Base-by-base conservation (phyloP, 1,140 invertebrate genomes). In the Drosophila arizonae region DNA sequence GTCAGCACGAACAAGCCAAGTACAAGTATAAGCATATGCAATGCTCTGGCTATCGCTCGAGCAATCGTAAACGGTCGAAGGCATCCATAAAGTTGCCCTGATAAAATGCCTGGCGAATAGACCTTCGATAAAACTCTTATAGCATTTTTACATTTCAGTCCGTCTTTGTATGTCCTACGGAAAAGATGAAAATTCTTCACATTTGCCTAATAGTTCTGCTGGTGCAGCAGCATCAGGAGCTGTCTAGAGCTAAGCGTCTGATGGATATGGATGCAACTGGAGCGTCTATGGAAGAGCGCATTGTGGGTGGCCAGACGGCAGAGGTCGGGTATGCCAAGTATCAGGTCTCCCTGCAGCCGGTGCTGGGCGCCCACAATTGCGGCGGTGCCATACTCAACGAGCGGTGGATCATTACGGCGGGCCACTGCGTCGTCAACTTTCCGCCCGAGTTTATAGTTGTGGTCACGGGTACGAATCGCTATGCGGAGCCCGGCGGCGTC, bases 341-440 rank as follows among this genome's bases (percentile, higher is more conserved):
- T 69, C 91, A 92, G 61, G 87, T 92, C 0, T 93, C 92, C 3
- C 39, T 92, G 36, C 87, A 91, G 6, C 57, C 50, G 13, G 0
- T 33, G 0, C 6, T 72, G 13, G 76, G 76, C 0, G 10, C 15
- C 43, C 92, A 93, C 63, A 86, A 86, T 24, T 93, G 92, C 33
- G 92, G 92, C 4, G 92, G 92, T n/a, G 90, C 92, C 10, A 92
- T 93, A 1, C n/a, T 93, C 3, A 85, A 91, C 56, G 64, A 81
- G 21, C 60, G 70, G 28, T 92, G 90, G 82, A 71, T 93, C 17
- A 48, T 92, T 6, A 92, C 92, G 0, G 92, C 92, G 1, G 92
- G 85, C 0, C 92, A 93, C 66, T 93, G 92, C 57, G 80, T 92
- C 13, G 58, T 58, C 5, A 52, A 2, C 6, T 64, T 41, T 26